Evolutionary conservation across 2,113 vertebrate species (phyloP).

Genomic region (Carlito syrichta): DNA sequence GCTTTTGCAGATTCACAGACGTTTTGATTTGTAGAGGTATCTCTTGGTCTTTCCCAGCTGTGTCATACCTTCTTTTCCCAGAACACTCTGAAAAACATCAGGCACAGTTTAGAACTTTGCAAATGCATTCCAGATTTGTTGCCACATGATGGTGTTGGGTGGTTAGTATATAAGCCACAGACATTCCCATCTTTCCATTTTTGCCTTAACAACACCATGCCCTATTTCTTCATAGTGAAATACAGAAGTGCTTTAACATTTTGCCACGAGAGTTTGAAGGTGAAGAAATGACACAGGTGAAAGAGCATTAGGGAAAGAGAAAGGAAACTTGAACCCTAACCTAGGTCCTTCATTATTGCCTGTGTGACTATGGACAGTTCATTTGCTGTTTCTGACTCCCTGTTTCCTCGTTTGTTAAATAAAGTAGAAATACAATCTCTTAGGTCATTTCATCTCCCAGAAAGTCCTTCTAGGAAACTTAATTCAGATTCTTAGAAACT

Average conservation of each 20-base stretch:
- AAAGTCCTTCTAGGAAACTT: neutral
- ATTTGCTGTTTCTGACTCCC: neutral
- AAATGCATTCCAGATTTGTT: conserved; percentile 78
- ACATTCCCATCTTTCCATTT: neutral
- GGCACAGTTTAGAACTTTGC: conserved; percentile 65
- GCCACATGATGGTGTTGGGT: conserved; percentile 63
- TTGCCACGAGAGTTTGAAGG: neutral
- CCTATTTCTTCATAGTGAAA: conserved; percentile 44
- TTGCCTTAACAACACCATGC: neutral
- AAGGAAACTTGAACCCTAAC: neutral
- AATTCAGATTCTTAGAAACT: neutral
- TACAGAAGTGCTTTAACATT: neutral
- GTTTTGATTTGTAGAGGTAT: conserved; percentile 76
- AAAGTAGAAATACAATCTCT: neutral
- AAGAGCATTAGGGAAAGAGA: neutral
- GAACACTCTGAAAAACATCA: conserved; percentile 51
- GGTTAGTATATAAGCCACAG: conserved; percentile 50
- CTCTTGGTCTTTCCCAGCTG: conserved; percentile 76
- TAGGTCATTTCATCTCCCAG: neutral
- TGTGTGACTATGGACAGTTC: neutral
- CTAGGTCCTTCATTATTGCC: neutral
- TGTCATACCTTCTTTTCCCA: conserved; percentile 74
- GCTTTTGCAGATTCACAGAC: conserved; percentile 74
- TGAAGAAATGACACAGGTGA: neutral
- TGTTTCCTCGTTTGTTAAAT: neutral